Evolutionary conservation across 2,888 invertebrate genomes (phyloP).

Genomic region (Acanthosepion esculentum): DNA sequence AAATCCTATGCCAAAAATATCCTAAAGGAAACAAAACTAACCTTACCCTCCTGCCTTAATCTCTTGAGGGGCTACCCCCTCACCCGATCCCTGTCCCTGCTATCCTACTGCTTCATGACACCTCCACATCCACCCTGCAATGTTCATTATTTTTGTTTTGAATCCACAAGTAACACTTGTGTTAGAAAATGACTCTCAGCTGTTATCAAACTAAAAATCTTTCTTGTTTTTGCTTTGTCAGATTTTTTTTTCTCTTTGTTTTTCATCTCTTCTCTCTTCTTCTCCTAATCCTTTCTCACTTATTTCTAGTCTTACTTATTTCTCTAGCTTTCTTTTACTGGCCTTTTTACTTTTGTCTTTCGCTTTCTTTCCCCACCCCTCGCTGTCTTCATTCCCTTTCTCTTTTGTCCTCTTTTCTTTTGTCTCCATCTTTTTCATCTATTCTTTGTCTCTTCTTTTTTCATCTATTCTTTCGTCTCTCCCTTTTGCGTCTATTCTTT

Average conservation of each 20-base stretch:
- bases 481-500: too few species aligned
- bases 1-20: neutral
- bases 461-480: rapidly evolving
- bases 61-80: neutral
- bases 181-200: neutral
- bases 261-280: neutral
- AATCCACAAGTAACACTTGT: neutral
- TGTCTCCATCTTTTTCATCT: neutral
- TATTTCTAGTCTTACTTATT: too few species aligned
- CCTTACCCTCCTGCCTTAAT: neutral
- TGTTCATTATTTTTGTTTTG: slow-evolving; percentile 33
- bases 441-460: rapidly evolving
- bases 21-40: slow-evolving; percentile 5
- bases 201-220: neutral
- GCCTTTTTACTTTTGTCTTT: too few species aligned
- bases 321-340: too few species aligned
- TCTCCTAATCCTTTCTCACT: too few species aligned
- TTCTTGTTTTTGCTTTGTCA: neutral
- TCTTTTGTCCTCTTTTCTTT: neutral
- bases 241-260: neutral
- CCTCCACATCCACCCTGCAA: neutral
- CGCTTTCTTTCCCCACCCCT: too few species aligned
- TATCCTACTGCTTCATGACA: neutral
- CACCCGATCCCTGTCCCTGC: neutral
- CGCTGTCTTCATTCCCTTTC: neutral